A percentile compares a stretch with the other conserved stretches of the same genome.
Conservation (phyloP, 2,888 invertebrate genomes). For the Masnerella sp. region DNA sequence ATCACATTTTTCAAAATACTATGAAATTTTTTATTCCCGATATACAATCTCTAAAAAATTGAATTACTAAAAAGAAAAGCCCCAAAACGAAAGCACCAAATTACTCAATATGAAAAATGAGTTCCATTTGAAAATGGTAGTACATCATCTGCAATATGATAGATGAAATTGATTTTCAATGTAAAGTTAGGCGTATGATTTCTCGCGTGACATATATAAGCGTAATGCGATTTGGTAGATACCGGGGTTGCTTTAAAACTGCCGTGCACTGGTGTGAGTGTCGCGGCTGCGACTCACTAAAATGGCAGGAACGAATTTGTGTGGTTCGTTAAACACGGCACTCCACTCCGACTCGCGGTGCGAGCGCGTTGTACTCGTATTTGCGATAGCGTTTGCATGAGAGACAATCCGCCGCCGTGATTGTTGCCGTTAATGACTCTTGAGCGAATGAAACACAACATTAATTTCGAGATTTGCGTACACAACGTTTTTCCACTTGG, state of each 20-base stretch:
- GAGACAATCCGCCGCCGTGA: conserved; percentile 19
- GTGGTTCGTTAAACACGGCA: conserved; percentile 45
- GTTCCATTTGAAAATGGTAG: too few species aligned
- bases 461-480: conserved; percentile 38
- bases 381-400: conserved; percentile 5
- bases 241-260: conserved; percentile 6
- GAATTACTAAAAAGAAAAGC: too few species aligned
- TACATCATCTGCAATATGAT: too few species aligned
- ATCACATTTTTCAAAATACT: too few species aligned
- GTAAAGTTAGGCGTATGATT: too few species aligned
- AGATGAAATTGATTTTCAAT: too few species aligned
- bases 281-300: conserved; percentile 11
- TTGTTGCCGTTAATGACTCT: conserved; percentile 39
- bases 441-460: conserved; percentile 33
- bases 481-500: conserved; percentile 19
- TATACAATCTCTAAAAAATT: too few species aligned
- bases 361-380: conserved; percentile 7
- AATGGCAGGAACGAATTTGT: conserved; percentile 44
- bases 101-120: too few species aligned
- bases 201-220: background rate
- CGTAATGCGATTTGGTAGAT: conserved; percentile 7
- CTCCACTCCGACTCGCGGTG: conserved; percentile 16
- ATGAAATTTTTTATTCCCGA: too few species aligned
- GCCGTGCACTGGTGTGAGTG: background rate
- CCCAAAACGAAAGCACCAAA: too few species aligned